phyloP scores from a whole-genome alignment of 92 coral and sea anemone genomes.

The Porites divaricata region DNA sequence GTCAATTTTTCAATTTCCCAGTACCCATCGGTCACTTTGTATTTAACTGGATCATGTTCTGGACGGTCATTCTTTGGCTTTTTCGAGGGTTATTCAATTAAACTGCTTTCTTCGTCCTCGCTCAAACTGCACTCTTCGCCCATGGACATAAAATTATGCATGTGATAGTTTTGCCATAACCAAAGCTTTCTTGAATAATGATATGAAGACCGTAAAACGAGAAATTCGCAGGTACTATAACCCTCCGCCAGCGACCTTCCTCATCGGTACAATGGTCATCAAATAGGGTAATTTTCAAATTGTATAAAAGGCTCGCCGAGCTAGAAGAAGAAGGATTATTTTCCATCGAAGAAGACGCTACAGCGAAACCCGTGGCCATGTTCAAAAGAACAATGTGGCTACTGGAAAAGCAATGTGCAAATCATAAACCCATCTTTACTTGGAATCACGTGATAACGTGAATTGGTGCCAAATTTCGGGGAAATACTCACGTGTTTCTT shows the following conservation, averaged over 20 bases:
- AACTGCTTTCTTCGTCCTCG: background rate
- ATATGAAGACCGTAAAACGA: conserved; percentile 48
- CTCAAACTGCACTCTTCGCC: background rate
- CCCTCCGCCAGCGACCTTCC: conserved; percentile 53
- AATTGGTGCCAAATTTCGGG: too few relatives aligned
- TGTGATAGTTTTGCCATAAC: conserved; percentile 39
- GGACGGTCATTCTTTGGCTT: background rate
- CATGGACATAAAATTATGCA: conserved; percentile 29
- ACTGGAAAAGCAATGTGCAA: too few relatives aligned
- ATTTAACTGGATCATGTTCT: background rate
- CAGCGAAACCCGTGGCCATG: background rate
- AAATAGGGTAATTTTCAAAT: conserved; percentile 35
- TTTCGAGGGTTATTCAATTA: background rate
- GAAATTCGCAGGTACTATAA: conserved; percentile 46
- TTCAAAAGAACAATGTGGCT: background rate
- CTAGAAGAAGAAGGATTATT: background rate
- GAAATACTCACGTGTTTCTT: too few relatives aligned
- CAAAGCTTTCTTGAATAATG: conserved; percentile 42
- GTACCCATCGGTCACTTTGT: conserved; percentile 10
- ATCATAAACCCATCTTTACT: too few relatives aligned
- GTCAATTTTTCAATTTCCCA: conserved; percentile 1
- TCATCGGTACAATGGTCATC: background rate
- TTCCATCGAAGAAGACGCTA: background rate
- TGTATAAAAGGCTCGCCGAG: conserved; percentile 12
- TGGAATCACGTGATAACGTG: too few relatives aligned